These are phyloP conservation scores for Ceratina japonica DNA, from an alignment of 1,140 invertebrate genomes.

Conservation along the genomic window DNA sequence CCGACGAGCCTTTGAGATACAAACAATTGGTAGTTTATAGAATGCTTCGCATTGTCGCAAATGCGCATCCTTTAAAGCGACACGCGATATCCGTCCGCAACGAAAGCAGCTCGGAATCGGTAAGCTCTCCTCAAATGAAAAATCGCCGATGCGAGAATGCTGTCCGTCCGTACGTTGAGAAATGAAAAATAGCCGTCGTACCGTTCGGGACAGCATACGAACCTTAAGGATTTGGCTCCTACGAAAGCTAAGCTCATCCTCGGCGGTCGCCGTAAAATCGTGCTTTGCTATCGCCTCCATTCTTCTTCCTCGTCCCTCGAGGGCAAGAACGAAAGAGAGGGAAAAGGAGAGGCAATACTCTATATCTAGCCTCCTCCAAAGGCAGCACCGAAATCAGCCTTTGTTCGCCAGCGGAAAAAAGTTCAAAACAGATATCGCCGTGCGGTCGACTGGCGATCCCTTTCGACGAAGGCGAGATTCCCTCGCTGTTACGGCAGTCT, in stretches of 20 bases:
- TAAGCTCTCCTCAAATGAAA: constrained; percentile 1
- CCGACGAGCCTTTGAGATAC: neutral
- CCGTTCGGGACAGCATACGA: constrained; percentile 15
- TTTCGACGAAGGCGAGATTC: neutral
- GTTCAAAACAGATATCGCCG: neutral
- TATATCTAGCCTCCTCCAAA: constrained; percentile 38
- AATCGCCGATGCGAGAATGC: neutral
- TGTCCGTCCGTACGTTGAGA: neutral
- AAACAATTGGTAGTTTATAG: neutral
- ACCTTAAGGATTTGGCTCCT: constrained; percentile 97
- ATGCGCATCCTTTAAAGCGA: constrained; percentile 28
- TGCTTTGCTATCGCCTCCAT: constrained; percentile 99
- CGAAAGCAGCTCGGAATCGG: constrained; percentile 39
- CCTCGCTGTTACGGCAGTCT: neutral
- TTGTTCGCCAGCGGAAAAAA: constrained; percentile 34
- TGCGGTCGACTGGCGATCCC: neutral
- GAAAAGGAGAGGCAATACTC: constrained; percentile 36
- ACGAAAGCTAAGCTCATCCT: constrained; percentile 98
- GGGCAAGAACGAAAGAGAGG: constrained; percentile 40
- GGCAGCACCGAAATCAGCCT: constrained; percentile 45
- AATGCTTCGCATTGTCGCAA: constrained; percentile 9
- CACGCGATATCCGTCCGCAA: constrained; percentile 11
- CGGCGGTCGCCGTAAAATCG: constrained; percentile 98
- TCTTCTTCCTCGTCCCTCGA: constrained; percentile 60
- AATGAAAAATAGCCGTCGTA: neutral